Evolutionary conservation across 1,140 invertebrate genomes (phyloP).

Genomic region (Trialeurodes vaporariorum): DNA sequence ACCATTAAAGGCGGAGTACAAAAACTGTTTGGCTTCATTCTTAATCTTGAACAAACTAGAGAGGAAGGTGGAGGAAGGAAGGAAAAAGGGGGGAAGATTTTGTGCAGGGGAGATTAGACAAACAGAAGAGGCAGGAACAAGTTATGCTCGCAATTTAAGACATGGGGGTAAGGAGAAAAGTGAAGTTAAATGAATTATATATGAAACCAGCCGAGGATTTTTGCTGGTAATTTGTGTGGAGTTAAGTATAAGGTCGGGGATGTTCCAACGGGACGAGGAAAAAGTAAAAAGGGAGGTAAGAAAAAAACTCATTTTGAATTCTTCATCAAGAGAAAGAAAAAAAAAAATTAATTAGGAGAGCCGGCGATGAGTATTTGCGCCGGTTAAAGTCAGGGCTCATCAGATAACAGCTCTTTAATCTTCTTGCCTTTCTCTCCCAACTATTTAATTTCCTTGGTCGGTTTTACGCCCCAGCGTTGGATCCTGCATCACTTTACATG

Average conservation of each 20-base stretch:
- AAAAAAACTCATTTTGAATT: background rate
- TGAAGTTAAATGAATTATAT: background rate
- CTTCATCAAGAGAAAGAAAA: background rate
- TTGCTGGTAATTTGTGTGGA: too few relatives aligned
- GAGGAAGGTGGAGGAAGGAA: background rate
- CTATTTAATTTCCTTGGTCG: too few relatives aligned
- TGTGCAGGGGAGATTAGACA: background rate
- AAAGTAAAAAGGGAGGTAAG: too few relatives aligned
- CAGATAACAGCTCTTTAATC: background rate
- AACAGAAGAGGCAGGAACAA: background rate
- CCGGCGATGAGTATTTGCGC: background rate
- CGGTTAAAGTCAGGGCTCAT: background rate
- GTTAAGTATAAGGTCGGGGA: too few relatives aligned
- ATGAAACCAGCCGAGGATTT: background rate
- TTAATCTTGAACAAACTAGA: background rate
- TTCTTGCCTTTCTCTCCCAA: too few relatives aligned
- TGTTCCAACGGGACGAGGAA: too few relatives aligned
- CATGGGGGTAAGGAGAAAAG: background rate
- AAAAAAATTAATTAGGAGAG: background rate
- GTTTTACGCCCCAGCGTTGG: too few relatives aligned
- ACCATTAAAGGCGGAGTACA: background rate
- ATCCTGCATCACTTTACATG: too few relatives aligned
- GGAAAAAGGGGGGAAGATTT: background rate
- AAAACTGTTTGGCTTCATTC: background rate
- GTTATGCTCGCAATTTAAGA: background rate